These are phyloP conservation scores for Tenualosa thibaudeaui DNA, from an alignment of 2,797 vertebrate species.

Conservation along the genomic window DNA sequence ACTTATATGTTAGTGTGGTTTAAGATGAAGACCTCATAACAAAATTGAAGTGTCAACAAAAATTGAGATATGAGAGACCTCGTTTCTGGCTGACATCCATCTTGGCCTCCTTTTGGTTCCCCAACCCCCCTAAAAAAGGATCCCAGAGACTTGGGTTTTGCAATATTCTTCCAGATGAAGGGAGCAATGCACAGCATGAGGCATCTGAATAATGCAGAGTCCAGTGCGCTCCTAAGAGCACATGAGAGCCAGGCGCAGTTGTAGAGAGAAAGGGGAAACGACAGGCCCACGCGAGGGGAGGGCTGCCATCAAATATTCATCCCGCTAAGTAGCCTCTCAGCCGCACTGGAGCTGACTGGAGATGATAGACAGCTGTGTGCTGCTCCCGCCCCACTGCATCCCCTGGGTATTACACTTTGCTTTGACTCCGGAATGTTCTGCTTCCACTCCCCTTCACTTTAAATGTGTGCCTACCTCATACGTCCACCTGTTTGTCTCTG, in stretches of 20 bases:
- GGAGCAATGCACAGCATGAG: slow-evolving; percentile 64
- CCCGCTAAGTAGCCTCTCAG: slow-evolving; percentile 70
- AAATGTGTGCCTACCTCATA: slow-evolving; percentile 2
- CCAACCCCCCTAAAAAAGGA: slow-evolving; percentile 49
- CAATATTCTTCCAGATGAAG: slow-evolving; percentile 73
- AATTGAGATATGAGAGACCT: slow-evolving; percentile 44
- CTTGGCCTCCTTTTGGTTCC: slow-evolving; percentile 52
- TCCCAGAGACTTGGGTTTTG: slow-evolving; percentile 60
- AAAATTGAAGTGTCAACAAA: background rate
- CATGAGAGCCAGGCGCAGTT: slow-evolving; percentile 69
- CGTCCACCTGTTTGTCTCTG: background rate
- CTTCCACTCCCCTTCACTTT: slow-evolving; percentile 43
- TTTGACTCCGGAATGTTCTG: slow-evolving; percentile 56
- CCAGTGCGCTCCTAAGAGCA: slow-evolving; percentile 68
- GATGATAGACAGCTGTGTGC: slow-evolving; percentile 64
- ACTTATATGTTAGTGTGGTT: background rate
- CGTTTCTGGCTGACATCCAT: slow-evolving; percentile 60
- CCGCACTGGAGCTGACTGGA: slow-evolving; percentile 66
- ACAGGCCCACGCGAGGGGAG: slow-evolving; percentile 67
- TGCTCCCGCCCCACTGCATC: slow-evolving; percentile 59
- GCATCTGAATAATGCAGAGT: slow-evolving; percentile 78
- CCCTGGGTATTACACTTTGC: slow-evolving; percentile 58
- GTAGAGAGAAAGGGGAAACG: slow-evolving; percentile 73
- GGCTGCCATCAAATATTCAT: slow-evolving; percentile 78
- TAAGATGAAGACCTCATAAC: background rate